Conservation (phyloP, 2,888 invertebrate species). For the Ophion obscuratus region DNA sequence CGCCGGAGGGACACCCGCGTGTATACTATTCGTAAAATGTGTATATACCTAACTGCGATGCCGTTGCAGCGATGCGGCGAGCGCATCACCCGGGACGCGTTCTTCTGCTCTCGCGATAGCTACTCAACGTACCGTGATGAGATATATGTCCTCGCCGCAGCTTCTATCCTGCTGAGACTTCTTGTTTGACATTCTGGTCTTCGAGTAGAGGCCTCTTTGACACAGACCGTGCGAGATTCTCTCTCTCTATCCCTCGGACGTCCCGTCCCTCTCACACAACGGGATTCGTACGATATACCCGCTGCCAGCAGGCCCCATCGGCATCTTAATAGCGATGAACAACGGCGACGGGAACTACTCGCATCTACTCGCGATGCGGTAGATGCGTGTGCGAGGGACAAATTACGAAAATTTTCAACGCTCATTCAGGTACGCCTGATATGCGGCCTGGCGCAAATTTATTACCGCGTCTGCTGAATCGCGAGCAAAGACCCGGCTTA, state of each 20-base stretch:
- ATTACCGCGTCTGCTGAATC: conserved; percentile 7
- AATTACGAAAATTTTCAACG: conserved; percentile 18
- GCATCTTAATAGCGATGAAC: conserved; percentile 63
- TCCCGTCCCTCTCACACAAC: conserved; percentile 47
- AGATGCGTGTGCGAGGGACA: conserved; percentile 23
- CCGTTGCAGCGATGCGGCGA: conserved; percentile 56
- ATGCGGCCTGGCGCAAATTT: conserved; percentile 38
- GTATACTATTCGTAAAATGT: conserved; percentile 43
- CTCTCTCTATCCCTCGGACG: neutral
- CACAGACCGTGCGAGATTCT: conserved; percentile 60
- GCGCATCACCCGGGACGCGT: conserved; percentile 61
- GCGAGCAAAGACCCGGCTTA: neutral
- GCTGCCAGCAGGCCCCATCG: conserved; percentile 33
- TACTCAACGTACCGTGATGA: conserved; percentile 40
- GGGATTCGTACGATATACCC: conserved; percentile 53
- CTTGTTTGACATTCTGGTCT: conserved; percentile 51
- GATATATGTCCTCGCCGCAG: conserved; percentile 30
- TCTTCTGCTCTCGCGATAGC: conserved; percentile 49
- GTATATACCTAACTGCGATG: conserved; percentile 36
- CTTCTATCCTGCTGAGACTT: conserved; percentile 43
- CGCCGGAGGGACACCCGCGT: conserved; percentile 45
- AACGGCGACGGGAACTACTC: conserved; percentile 30
- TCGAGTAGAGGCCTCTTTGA: conserved; percentile 49
- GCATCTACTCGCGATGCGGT: conserved; percentile 1
- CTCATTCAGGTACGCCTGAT: conserved; percentile 37